A percentile compares a stretch with the other conserved stretches of the same genome.
Conservation (phyloP, 2,797 vertebrate genomes). For the Ctenopoma multispine region DNA sequence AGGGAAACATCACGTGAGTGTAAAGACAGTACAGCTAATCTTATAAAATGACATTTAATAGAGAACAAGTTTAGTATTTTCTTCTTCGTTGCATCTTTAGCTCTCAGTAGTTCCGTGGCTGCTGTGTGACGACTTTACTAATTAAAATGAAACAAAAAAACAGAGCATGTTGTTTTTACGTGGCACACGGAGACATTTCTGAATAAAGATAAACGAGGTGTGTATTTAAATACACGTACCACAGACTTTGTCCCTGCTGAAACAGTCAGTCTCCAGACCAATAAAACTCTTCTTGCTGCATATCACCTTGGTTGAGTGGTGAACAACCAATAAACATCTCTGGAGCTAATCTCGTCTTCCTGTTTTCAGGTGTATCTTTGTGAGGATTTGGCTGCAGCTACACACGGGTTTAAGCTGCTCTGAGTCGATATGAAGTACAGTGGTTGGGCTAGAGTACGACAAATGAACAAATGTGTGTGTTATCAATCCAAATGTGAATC, state of each 20-base stretch:
- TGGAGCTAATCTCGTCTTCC: constrained; percentile 8
- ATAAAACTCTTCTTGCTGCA: neutral
- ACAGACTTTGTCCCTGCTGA: neutral
- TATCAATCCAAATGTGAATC: constrained; percentile 23
- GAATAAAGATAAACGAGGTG: no score
- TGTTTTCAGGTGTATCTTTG: constrained; percentile 7
- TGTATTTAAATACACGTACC: neutral
- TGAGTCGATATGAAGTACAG: constrained; percentile 7
- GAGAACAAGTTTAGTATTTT: neutral
- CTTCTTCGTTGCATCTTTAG: neutral
- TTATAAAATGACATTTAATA: constrained; percentile 11
- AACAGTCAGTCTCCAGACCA: neutral
- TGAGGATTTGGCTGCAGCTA: constrained; percentile 12
- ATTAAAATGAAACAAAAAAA: no score
- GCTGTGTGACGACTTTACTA: neutral
- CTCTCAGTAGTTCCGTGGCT: neutral
- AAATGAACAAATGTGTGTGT: constrained; percentile 15
- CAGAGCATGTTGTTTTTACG: no score
- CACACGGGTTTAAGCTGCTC: constrained; percentile 5
- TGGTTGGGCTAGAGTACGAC: constrained; percentile 6
- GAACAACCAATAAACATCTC: neutral
- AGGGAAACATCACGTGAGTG: constrained; percentile 19
- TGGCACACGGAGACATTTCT: no score
- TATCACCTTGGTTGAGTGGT: neutral
- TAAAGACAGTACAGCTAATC: neutral